Conservation (phyloP, 2,113 vertebrate genomes). For the Pyxicephalus adspersus region DNA sequence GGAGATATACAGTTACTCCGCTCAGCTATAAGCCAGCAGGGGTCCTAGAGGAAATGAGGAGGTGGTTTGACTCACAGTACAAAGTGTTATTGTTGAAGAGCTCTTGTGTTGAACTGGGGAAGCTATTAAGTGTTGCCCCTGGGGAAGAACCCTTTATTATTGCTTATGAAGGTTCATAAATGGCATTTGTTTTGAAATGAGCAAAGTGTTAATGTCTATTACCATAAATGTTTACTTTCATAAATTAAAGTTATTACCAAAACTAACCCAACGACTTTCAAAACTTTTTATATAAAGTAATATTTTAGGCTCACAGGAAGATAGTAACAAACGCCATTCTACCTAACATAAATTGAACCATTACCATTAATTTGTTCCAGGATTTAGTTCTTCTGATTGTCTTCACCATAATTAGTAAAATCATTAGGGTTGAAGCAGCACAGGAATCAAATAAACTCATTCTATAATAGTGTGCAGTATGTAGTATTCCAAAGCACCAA, state of each 20-base stretch:
- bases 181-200: slow-evolving; percentile 1
- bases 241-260: background rate
- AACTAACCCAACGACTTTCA: background rate
- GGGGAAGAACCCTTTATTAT: slow-evolving; percentile 11
- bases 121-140: slow-evolving; percentile 30
- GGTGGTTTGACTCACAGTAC: slow-evolving; percentile 39
- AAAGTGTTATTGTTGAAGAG: slow-evolving; percentile 32
- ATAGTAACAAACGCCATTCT: too few relatives aligned
- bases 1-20: slow-evolving; percentile 31
- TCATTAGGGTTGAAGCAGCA: too few relatives aligned
- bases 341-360: too few relatives aligned
- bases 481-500: too few relatives aligned
- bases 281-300: too few relatives aligned
- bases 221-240: background rate
- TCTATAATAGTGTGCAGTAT: too few relatives aligned
- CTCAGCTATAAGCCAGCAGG: slow-evolving; percentile 25
- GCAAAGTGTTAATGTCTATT: background rate
- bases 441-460: too few relatives aligned
- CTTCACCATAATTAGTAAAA: too few relatives aligned
- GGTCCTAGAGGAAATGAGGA: slow-evolving; percentile 47
- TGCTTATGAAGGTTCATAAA: background rate
- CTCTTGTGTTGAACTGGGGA: slow-evolving; percentile 48
- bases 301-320: too few relatives aligned
- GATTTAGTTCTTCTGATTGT: too few relatives aligned
- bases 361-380: too few relatives aligned